phyloP scores from a whole-genome alignment of 2,113 vertebrate species.

The Salvelinus fontinalis region DNA sequence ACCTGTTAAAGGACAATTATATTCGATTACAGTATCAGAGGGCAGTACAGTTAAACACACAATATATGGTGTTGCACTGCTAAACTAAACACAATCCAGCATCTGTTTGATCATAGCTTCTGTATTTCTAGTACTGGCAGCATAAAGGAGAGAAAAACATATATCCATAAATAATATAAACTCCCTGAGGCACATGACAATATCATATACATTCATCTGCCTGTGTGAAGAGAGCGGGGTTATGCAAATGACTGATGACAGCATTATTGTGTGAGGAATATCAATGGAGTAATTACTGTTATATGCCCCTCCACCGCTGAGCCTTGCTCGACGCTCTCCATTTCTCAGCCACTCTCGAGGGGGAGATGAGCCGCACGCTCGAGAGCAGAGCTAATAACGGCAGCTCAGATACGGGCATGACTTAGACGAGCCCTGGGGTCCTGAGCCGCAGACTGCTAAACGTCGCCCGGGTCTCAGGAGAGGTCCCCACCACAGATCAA shows the following conservation, averaged over 20 bases:
- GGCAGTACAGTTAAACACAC: neutral
- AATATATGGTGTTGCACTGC: slow-evolving; percentile 5
- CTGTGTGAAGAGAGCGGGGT: slow-evolving; percentile 78
- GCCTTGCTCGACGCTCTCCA: slow-evolving; percentile 83
- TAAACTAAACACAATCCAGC: slow-evolving; percentile 51
- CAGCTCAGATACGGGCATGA: slow-evolving; percentile 90
- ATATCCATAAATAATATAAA: slow-evolving; percentile 76
- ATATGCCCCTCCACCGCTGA: slow-evolving; percentile 73
- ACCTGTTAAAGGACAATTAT: neutral
- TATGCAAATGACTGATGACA: slow-evolving; percentile 99
- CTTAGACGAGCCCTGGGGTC: slow-evolving; percentile 92
- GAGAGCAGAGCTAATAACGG: slow-evolving; percentile 99
- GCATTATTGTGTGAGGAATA: slow-evolving; percentile 99
- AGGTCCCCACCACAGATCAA: slow-evolving; percentile 88
- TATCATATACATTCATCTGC: slow-evolving; percentile 87
- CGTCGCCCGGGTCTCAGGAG: slow-evolving; percentile 87
- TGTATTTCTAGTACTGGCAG: slow-evolving; percentile 41
- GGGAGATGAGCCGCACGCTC: slow-evolving; percentile 88
- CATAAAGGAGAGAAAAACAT: slow-evolving; percentile 40
- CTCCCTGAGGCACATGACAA: slow-evolving; percentile 81
- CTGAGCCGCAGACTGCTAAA: slow-evolving; percentile 97
- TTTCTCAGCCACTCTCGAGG: slow-evolving; percentile 94
- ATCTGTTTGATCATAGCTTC: slow-evolving; percentile 33
- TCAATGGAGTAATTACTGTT: slow-evolving; percentile 99
- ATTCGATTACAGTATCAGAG: neutral